A percentile compares a stretch with the other conserved stretches of the same genome.
These are phyloP conservation scores for Atopsyche davidsoni DNA, from an alignment of 1,140 invertebrate species.

Conservation along the genomic window DNA sequence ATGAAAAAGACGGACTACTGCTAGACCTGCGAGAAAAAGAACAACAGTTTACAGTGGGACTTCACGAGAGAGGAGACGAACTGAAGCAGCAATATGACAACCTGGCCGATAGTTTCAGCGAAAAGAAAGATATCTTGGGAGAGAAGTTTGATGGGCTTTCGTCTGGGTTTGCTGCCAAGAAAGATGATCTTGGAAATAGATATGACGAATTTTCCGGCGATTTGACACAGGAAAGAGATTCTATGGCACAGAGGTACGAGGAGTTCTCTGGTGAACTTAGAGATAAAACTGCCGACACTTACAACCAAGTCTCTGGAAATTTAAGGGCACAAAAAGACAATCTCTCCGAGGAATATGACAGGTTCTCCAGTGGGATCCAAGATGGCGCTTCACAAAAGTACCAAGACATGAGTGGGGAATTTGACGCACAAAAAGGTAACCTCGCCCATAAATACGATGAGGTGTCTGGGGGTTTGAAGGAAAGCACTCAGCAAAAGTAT, in stretches of 20 bases:
- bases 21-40: conserved; percentile 31
- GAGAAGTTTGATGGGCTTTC: conserved; percentile 32
- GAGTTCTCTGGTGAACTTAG: conserved; percentile 3
- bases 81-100: conserved; percentile 2
- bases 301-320: not conserved
- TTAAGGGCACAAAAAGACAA: not conserved
- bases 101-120: conserved; percentile 1
- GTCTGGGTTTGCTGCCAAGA: conserved; percentile 10
- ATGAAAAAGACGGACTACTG: conserved; percentile 31
- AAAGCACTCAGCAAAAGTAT: conserved; percentile 23
- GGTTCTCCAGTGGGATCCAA: not conserved
- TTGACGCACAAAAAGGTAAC: conserved; percentile 23
- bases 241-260: not conserved
- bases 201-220: conserved; percentile 4
- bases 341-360: not conserved
- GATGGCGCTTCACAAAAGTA: conserved; percentile 9
- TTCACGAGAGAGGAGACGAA: conserved; percentile 11
- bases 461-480: conserved; percentile 29
- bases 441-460: conserved; percentile 23
- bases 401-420: conserved; percentile 15
- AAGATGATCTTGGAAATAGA: conserved; percentile 2
- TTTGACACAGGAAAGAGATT: conserved; percentile 9
- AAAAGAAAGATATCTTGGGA: conserved; percentile 9
- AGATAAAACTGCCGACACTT: conserved; percentile 10
- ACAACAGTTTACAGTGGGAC: conserved; percentile 20